Conservation (phyloP, 2,888 invertebrate genomes). For the Cerastis rubricosa region DNA sequence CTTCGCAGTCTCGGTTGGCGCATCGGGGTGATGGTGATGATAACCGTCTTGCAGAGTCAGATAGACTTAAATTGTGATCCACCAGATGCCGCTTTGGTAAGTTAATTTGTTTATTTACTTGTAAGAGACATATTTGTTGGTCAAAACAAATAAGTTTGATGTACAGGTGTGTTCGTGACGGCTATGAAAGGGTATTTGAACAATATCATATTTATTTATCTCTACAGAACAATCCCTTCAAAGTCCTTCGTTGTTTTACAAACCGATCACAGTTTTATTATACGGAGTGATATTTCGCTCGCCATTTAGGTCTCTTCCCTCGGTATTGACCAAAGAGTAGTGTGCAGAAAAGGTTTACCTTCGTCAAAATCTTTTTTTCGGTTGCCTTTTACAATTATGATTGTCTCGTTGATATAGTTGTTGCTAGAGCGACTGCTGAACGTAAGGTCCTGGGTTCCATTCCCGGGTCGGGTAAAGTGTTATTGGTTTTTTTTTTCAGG, state of each 20-base stretch:
- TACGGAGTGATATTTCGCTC: constrained; percentile 21
- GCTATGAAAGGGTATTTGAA: neutral
- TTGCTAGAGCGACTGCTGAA: no score
- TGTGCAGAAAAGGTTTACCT: neutral
- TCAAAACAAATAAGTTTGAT: neutral
- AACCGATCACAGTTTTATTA: constrained; percentile 55
- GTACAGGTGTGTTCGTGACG: neutral
- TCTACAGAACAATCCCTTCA: neutral
- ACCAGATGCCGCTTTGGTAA: neutral
- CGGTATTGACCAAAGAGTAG: constrained; percentile 36
- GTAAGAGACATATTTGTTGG: neutral
- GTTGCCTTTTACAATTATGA: neutral
- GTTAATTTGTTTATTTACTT: neutral
- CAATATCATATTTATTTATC: neutral
- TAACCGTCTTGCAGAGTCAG: neutral
- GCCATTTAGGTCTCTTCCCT: constrained; percentile 31
- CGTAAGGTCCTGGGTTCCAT: no score
- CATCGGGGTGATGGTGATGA: neutral
- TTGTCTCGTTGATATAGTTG: no score
- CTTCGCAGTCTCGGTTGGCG: neutral
- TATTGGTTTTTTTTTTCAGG: no score
- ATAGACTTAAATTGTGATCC: neutral
- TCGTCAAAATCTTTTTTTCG: neutral
- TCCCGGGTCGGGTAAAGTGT: no score
- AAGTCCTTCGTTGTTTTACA: constrained; percentile 17